These are phyloP conservation scores for Aphidius colemani DNA, from an alignment of 2,888 invertebrate species.

Conservation along the genomic window DNA sequence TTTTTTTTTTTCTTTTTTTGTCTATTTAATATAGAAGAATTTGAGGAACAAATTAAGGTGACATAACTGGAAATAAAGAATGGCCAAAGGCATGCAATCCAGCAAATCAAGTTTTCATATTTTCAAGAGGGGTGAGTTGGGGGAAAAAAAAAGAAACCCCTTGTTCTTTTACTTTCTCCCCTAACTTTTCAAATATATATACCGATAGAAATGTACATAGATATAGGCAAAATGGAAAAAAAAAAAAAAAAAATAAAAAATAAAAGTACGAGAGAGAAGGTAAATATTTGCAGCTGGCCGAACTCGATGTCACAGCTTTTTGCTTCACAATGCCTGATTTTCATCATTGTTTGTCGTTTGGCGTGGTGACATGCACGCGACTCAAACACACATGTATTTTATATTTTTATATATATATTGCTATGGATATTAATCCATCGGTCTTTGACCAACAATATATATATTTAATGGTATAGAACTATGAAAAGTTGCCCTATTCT, in stretches of 20 bases:
- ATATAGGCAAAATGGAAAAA: neutral
- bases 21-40: too few species aligned
- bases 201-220: slow-evolving; percentile 2
- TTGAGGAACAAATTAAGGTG: too few species aligned
- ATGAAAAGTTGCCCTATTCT: too few species aligned
- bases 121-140: neutral
- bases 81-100: slow-evolving; percentile 12
- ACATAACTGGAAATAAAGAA: too few species aligned
- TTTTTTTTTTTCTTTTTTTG: too few species aligned
- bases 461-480: too few species aligned
- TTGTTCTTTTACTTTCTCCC: slow-evolving; percentile 7
- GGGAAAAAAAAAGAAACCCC: neutral
- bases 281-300: slow-evolving; percentile 49
- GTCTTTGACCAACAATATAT: neutral
- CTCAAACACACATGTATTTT: slow-evolving; percentile 20
- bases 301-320: slow-evolving; percentile 58
- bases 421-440: neutral
- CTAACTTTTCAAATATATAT: neutral
- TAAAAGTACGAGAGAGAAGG: slow-evolving; percentile 23
- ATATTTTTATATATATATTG: slow-evolving; percentile 1
- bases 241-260: too few species aligned
- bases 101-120: slow-evolving; percentile 29
- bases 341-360: slow-evolving; percentile 51
- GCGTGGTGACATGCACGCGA: slow-evolving; percentile 47
- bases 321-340: slow-evolving; percentile 57